Percentiles rank a stretch among this genome's conserved stretches.
Conservation (phyloP, 2,888 invertebrate species). For the Macrophya annulata region DNA sequence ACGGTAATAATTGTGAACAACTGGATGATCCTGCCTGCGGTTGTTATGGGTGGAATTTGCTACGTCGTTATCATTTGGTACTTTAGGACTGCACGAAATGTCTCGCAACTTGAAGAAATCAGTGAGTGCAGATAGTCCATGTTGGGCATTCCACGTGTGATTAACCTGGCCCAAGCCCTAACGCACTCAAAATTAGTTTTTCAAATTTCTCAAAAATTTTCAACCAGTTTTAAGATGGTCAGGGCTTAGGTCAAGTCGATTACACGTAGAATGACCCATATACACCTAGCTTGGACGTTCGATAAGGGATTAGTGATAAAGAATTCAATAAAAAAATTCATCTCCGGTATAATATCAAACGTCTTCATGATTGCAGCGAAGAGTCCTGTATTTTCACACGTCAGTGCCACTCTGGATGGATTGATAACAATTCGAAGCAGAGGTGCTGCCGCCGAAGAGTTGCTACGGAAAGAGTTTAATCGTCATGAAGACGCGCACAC, state of each 20-base stretch:
- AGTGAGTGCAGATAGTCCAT: conserved; percentile 74
- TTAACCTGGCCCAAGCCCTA: background rate
- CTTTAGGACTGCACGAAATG: conserved; percentile 86
- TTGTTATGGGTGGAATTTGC: conserved; percentile 84
- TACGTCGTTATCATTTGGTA: conserved; percentile 84
- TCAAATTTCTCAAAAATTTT: no score
- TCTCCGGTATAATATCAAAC: background rate
- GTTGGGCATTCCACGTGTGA: background rate
- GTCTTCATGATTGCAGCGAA: conserved; percentile 79
- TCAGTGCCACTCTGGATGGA: conserved; percentile 92
- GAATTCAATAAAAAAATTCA: background rate
- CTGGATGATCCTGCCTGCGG: conserved; percentile 84
- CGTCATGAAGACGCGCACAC: conserved; percentile 86
- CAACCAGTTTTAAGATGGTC: no score
- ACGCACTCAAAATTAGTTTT: no score
- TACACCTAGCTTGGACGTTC: no score
- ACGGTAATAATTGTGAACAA: conserved; percentile 83
- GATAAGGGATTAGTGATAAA: background rate
- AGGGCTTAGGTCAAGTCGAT: no score
- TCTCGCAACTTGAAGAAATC: conserved; percentile 84
- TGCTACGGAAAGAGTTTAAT: conserved; percentile 89
- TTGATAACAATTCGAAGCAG: conserved; percentile 93
- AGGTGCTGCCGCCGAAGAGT: conserved; percentile 83
- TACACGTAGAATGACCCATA: no score
- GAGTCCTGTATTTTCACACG: conserved; percentile 95